Percentiles rank a stretch among this genome's conserved stretches.
These are phyloP conservation scores for Acrobasis repandana DNA, from an alignment of 2,888 invertebrate species.

Conservation along the genomic window DNA sequence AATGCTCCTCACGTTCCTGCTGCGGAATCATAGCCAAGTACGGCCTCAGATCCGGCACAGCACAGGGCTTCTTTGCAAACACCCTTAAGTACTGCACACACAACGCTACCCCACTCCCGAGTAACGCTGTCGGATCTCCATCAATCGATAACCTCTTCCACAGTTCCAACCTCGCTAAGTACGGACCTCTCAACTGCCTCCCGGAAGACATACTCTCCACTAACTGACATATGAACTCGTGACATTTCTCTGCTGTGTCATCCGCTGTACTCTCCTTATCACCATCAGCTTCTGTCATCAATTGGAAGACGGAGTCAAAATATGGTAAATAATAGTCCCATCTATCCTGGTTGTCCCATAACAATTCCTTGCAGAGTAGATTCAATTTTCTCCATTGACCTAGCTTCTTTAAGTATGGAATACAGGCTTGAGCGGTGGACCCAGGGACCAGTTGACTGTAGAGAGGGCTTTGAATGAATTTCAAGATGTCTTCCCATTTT, in stretches of 20 bases:
- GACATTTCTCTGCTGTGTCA: constrained; percentile 71
- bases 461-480: constrained; percentile 90
- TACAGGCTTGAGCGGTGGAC: constrained; percentile 86
- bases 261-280: constrained; percentile 54
- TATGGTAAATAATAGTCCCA: constrained; percentile 90
- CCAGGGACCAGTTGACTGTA: constrained; percentile 87
- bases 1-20: constrained; percentile 83
- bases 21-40: constrained; percentile 88
- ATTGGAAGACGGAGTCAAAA: constrained; percentile 86
- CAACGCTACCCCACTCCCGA: constrained; percentile 86
- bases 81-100: constrained; percentile 90
- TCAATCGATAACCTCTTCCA: constrained; percentile 83
- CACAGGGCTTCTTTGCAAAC: constrained; percentile 94
- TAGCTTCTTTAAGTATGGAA: constrained; percentile 88
- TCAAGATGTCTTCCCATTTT: constrained; percentile 91
- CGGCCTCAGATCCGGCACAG: constrained; percentile 90
- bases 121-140: constrained; percentile 76
- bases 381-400: constrained; percentile 90
- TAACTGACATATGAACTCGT: constrained; percentile 73
- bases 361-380: constrained; percentile 87
- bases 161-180: constrained; percentile 91
- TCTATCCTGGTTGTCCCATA: constrained; percentile 88
- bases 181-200: constrained; percentile 88
- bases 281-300: constrained; percentile 67
- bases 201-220: constrained; percentile 75